Conservation (phyloP, 2,888 invertebrate species). For the Polymixis lichenea region DNA sequence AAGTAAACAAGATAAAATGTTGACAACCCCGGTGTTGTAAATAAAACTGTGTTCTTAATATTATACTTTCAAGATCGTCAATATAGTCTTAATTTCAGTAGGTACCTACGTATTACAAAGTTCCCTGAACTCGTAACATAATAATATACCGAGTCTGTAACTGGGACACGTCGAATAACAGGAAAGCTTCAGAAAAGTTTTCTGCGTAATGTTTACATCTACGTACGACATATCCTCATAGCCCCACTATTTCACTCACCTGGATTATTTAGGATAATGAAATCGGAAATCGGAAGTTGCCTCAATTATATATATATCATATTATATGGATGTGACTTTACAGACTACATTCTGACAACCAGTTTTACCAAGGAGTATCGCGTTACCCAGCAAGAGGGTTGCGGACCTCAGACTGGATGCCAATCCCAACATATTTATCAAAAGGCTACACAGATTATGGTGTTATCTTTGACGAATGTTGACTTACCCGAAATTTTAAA, state of each 20-base stretch:
- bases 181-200: slow-evolving; percentile 39
- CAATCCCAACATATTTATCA: background rate
- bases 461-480: background rate
- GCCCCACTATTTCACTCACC: slow-evolving; percentile 49
- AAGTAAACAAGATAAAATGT: background rate
- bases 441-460: background rate
- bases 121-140: slow-evolving; percentile 27
- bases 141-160: slow-evolving; percentile 24
- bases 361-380: background rate
- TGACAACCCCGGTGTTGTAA: background rate
- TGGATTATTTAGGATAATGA: slow-evolving; percentile 43
- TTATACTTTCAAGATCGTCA: background rate
- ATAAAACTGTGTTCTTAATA: background rate
- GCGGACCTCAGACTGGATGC: background rate
- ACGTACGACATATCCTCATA: slow-evolving; percentile 36
- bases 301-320: slow-evolving; percentile 23
- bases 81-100: background rate
- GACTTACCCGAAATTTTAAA: slow-evolving; percentile 85
- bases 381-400: background rate
- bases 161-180: slow-evolving; percentile 34
- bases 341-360: background rate
- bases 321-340: slow-evolving; percentile 2
- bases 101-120: background rate
- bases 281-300: slow-evolving; percentile 31
- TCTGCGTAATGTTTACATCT: slow-evolving; percentile 30